A percentile compares a stretch with the other conserved stretches of the same genome.
Conservation (phyloP, 2,797 vertebrate genomes). For the Nothura maculosa region DNA sequence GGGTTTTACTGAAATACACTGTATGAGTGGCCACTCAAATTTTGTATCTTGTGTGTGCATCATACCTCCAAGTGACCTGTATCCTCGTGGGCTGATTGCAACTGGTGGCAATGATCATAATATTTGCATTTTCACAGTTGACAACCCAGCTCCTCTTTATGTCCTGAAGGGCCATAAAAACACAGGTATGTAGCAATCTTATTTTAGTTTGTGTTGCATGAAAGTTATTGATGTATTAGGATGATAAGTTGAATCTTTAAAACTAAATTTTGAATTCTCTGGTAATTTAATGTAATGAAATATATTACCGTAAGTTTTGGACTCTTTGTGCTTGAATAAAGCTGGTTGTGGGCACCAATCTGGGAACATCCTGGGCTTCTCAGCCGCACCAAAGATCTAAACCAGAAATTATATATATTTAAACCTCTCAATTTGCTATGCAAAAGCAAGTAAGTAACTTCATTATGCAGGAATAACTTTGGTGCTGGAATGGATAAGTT, state of each 20-base stretch:
- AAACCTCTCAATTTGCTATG: neutral
- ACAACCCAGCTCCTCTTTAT: conserved; percentile 90
- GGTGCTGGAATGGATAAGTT: neutral
- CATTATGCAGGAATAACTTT: neutral
- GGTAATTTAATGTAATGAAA: neutral
- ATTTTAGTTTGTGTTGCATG: neutral
- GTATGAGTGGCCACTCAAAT: conserved; percentile 94
- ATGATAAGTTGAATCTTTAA: neutral
- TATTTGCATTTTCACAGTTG: conserved; percentile 94
- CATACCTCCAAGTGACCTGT: conserved; percentile 92
- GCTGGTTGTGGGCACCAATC: neutral
- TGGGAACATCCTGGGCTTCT: neutral
- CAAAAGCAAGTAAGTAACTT: neutral
- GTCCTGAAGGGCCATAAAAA: conserved; percentile 94
- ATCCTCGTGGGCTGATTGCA: conserved; percentile 93
- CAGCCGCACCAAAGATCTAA: neutral
- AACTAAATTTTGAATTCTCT: neutral
- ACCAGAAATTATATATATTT: no score
- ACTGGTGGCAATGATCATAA: conserved; percentile 96
- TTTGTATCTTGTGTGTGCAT: conserved; percentile 97
- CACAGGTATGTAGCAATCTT: conserved; percentile 84
- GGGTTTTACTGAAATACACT: conserved; percentile 92
- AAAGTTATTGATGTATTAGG: neutral
- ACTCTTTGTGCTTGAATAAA: neutral
- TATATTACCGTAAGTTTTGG: neutral